Evolutionary conservation across 2,888 invertebrate species (phyloP), one percentile per base, ranked within the genome.

Genomic region (Acrobasis suavella): DNA sequence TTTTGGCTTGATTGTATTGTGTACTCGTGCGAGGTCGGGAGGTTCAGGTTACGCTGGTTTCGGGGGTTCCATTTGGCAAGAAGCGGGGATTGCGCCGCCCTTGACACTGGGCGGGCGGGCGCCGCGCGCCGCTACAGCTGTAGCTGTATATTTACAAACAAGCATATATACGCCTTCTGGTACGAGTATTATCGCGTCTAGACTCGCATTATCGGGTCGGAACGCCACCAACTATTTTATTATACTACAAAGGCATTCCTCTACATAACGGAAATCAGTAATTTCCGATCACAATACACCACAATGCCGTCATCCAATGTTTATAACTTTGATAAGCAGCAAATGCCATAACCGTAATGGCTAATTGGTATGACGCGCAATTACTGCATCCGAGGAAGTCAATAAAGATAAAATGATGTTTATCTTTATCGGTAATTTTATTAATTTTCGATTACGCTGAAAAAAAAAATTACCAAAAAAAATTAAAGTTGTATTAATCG

Each of bases 21-120:
- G 66, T 69, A 67, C 64, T 64, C 64, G 67, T 69, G 68, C 73
- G 71, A 70, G 69, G 65, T 69, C 68, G 61, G 69, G 72, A 68
- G 71, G 79, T 62, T 78, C 82, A 71, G 66, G 68, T 69, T 76
- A 76, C 64, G 71, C 67, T 78, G 80, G 81, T 65, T 62, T 54
- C 58, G 59, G 46, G 55, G 62, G 63, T 64, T 64, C 66, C 67
- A 71, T 64, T 69, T 69, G 72, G 69, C 66, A 69, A 72, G 70
- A 66, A 72, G 68, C 69, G 70, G 75, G 70, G 78, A 72, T 73
- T 78, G 77, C 74, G 78, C 73, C 80, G 87, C 76, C 87, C 89
- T 89, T 90, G 89, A 86, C 87, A 85, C 81, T 84, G 81, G 73
- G 69, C 67, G 75, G 74, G 50, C 50, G 59, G 62, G 73, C 74